Conservation (phyloP, 2,113 vertebrate species). For the Mus pahari region DNA sequence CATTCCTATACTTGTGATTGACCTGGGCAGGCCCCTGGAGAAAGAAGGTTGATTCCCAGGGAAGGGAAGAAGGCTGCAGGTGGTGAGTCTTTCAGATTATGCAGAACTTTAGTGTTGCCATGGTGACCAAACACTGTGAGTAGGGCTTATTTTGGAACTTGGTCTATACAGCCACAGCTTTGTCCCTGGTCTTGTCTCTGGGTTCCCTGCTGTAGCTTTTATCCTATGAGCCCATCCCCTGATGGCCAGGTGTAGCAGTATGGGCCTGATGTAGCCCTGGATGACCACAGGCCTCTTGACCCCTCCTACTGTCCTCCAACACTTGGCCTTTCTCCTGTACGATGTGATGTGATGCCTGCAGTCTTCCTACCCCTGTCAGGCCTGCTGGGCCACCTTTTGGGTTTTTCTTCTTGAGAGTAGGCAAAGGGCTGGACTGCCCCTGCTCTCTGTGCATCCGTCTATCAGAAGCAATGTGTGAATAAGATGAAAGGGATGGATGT, state of each 20-base stretch:
- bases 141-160: conserved; percentile 38
- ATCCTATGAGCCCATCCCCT: background rate
- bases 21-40: background rate
- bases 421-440: background rate
- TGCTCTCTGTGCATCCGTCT: too few relatives aligned
- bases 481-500: background rate
- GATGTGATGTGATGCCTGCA: background rate
- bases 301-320: background rate
- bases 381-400: background rate
- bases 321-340: background rate
- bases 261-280: background rate
- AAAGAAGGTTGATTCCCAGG: background rate
- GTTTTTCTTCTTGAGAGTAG: background rate
- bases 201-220: conserved; percentile 40
- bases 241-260: background rate
- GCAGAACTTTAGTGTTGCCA: conserved; percentile 39
- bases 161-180: background rate
- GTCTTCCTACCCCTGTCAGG: background rate
- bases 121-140: conserved; percentile 11
- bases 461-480: background rate
- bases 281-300: rapidly evolving
- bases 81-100: background rate
- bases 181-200: background rate
- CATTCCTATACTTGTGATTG: background rate
- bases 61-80: background rate